Evolutionary conservation across 2,888 invertebrate genomes (phyloP).

Genomic region (Stenolophus ochropezus): DNA sequence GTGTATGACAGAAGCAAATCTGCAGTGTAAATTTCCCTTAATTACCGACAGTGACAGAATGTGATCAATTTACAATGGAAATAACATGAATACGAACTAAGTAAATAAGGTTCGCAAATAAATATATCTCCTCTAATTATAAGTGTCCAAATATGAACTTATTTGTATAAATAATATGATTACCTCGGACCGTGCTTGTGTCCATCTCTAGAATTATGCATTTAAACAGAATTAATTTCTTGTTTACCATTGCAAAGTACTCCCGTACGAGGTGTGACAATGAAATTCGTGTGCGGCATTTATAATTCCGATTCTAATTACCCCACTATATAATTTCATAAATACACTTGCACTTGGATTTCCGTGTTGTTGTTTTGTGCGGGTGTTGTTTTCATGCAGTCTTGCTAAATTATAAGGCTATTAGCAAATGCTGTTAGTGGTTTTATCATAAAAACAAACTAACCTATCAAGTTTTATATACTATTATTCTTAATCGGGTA

Average conservation of each 20-base stretch:
- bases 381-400: conserved; percentile 9
- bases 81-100: conserved; percentile 34
- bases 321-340: conserved; percentile 13
- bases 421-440: neutral
- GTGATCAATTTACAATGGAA: conserved; percentile 35
- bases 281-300: conserved; percentile 11
- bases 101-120: conserved; percentile 7
- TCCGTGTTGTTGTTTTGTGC: conserved; percentile 1
- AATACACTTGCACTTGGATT: conserved; percentile 9
- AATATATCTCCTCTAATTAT: conserved; percentile 22
- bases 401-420: conserved; percentile 13
- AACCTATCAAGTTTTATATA: conserved; percentile 5
- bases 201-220: conserved; percentile 21
- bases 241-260: conserved; percentile 21
- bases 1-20: neutral
- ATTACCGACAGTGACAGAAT: conserved; percentile 8
- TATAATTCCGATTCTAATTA: conserved; percentile 22
- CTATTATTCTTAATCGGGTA: neutral
- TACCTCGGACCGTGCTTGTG: conserved; percentile 4
- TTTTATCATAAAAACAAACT: neutral
- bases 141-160: conserved; percentile 31
- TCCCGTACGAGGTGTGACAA: conserved; percentile 6
- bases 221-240: conserved; percentile 33
- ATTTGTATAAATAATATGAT: conserved; percentile 32
- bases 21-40: conserved; percentile 8